Base-by-base conservation (phyloP, 2,888 invertebrate genomes). In the Tholera decimalis region DNA sequence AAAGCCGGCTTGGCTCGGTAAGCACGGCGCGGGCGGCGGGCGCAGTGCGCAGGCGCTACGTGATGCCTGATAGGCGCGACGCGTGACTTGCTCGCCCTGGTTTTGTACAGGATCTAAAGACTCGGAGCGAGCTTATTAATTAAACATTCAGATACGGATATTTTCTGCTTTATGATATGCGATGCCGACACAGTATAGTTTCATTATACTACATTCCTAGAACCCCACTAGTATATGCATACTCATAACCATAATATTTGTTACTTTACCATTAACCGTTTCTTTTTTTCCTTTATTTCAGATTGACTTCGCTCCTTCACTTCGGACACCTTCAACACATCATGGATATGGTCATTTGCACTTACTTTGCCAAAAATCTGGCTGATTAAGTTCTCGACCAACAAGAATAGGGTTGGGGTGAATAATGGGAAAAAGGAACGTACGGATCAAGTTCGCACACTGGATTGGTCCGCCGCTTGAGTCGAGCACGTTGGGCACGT, bases 381-480 rank as follows among this genome's bases (percentile, higher is more conserved):
- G 78, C 64, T 80, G 83, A 88, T 83, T 93, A 86, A 93, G 85
- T 90, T 87, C 83, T 90, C 85, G 75, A 84, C 78, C 81, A 85
- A 83, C 83, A 88, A 88, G 84, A 82, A 83, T 84, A 80, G 86
- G 85, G 89, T 90, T 87, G 90, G 90, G 90, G 91, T 93, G 91
- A 95, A 95, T 94, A 93, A 95, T 95, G 95, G 95, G 92, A 94
- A 95, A 92, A 91, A 94, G 93, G 82, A 93, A 93, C 93, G 95
- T 90, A 89, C 93, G 95, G 90, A 95, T 94, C 93, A 94, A 95
- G 88, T 92, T 91, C 85, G 88, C 92, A 90, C 93, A 95, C 91
- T 93, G 92, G 83, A 94, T 93, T 93, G 95, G 95, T 95, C 95
- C 95, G 84, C 95, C 95, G 85, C 85, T 86, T 87, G 86, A 86